Evolutionary conservation across 2,797 vertebrate genomes (phyloP), one percentile per base, ranked within the genome.

Genomic region (Myotis myotis): DNA sequence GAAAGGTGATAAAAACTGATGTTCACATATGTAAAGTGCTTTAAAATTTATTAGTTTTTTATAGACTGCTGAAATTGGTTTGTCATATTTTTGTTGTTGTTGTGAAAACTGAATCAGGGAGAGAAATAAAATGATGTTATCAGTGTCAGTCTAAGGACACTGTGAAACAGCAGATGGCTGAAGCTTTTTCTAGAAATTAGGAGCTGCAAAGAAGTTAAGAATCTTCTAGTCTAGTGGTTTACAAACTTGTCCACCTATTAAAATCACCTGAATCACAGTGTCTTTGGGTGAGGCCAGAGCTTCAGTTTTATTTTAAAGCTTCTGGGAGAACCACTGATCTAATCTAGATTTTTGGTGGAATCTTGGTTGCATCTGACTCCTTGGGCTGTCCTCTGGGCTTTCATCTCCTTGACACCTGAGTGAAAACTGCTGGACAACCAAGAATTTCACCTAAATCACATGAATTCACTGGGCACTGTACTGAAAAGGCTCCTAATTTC

Each of bases 121-220:
- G 38, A 96, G 78, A 84, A 74, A 66, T 38, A 20, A 74, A 53
- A 76, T 75, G 41, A 60, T 82, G 72, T 13, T 44, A 1, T 83
- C 53, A n/a, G 36, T 28, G 55, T 87, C n/a, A 7, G 0, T 66
- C 33, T 68, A n/a, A 78, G 81, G 33, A 16, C 44, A 57, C 22
- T 38, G 5, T 47, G 12, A 76, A 89, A 13, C 19, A 51, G 2
- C 8, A 89, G 79, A 82, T 1, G 19, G 11, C 15, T 30, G n/a
- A 95, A 71, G 33, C 23, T 85, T 86, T 81, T 85, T 44, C 72
- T 94, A 60, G 74, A 82, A 79, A 1, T 36, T 47, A 90, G 44
- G 30, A 41, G 8, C 20, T 66, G 25, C 76, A 49, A 36, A 88
- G 19, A 30, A 41, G 15, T 64, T 84, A 64, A 62, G 30, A 57